These are phyloP conservation scores for Abrostola triplasia DNA, from an alignment of 2,888 invertebrate genomes.

Conservation along the genomic window DNA sequence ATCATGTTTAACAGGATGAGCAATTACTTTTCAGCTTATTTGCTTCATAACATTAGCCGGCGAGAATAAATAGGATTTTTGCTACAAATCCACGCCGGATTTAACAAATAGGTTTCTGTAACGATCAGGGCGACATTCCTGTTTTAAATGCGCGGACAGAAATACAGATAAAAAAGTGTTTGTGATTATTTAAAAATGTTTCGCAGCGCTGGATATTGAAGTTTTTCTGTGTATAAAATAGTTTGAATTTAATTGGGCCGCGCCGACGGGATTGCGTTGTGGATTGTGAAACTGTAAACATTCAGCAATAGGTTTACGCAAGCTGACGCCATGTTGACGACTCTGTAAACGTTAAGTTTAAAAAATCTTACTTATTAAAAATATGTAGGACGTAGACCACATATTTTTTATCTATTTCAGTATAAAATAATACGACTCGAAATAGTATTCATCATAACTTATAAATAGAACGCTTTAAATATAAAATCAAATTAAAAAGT, in stretches of 20 bases:
- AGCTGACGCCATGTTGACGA: too few relatives aligned
- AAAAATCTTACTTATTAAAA: too few relatives aligned
- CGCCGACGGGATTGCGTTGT: too few relatives aligned
- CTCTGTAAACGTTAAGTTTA: too few relatives aligned
- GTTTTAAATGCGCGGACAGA: slow-evolving; percentile 19
- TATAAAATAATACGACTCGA: too few relatives aligned
- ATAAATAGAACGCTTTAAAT: too few relatives aligned
- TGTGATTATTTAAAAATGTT: not conserved
- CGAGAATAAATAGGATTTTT: slow-evolving; percentile 42
- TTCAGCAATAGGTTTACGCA: too few relatives aligned
- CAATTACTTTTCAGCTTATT: slow-evolving; percentile 24
- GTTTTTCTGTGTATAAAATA: not conserved
- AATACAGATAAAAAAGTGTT: slow-evolving; percentile 10
- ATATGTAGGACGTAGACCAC: too few relatives aligned
- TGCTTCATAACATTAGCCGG: slow-evolving; percentile 23
- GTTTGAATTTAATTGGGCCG: slow-evolving; percentile 2
- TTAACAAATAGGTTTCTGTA: slow-evolving; percentile 68
- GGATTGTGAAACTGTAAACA: too few relatives aligned
- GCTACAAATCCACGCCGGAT: slow-evolving; percentile 57
- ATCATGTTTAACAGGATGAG: slow-evolving; percentile 3
- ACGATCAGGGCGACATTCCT: slow-evolving; percentile 59
- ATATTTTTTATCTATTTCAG: too few relatives aligned
- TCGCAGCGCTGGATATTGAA: not conserved
- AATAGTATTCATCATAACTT: too few relatives aligned
- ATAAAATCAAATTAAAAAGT: too few relatives aligned